Conservation (phyloP, 1,140 invertebrate genomes). For the Leguminivora glycinivorella region DNA sequence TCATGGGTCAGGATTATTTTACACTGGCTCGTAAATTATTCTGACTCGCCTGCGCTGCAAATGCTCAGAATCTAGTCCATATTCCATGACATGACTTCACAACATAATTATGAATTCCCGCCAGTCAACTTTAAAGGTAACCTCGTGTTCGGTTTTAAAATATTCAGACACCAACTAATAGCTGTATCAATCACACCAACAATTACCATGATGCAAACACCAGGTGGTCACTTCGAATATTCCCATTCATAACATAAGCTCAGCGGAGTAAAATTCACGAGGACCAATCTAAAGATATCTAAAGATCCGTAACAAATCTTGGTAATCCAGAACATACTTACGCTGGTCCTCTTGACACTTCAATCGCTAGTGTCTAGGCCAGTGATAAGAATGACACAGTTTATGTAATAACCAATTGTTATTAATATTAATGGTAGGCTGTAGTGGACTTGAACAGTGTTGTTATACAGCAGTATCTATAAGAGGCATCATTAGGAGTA, state of each 20-base stretch:
- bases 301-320: not conserved
- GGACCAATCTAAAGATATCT: not conserved
- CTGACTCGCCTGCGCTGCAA: not conserved
- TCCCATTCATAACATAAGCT: not conserved
- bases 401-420: conserved; percentile 46
- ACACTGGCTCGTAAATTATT: not conserved
- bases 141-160: conserved; percentile 20
- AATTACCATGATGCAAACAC: conserved; percentile 45
- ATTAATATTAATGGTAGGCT: conserved; percentile 41
- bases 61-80: not conserved
- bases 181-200: conserved; percentile 46
- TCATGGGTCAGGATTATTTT: not conserved
- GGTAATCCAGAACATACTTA: not conserved
- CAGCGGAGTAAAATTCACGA: not conserved
- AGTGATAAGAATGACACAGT: not conserved
- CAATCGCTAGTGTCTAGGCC: not conserved
- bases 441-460: conserved; percentile 11
- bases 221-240: conserved; percentile 40
- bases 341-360: not conserved
- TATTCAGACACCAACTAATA: conserved; percentile 34
- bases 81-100: conserved; percentile 8
- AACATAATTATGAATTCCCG: conserved; percentile 15
- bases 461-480: conserved; percentile 12
- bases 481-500: not conserved
- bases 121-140: conserved; percentile 15